A percentile compares a stretch with the other conserved stretches of the same genome.
These are phyloP conservation scores for Aphelenchoides bicaudatus DNA, from an alignment of 2,888 invertebrate species.

Conservation along the genomic window DNA sequence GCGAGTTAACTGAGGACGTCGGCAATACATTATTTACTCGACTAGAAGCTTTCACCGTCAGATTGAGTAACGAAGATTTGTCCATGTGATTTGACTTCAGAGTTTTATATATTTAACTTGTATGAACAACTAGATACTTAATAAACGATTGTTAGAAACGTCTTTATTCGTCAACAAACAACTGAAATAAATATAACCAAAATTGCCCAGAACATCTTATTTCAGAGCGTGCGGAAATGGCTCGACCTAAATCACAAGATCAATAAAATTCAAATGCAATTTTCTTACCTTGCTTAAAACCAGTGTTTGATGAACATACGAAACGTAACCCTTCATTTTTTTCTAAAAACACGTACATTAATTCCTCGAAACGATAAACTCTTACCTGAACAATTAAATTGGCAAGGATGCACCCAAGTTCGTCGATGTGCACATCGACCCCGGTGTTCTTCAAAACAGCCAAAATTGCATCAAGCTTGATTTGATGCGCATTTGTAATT, in stretches of 20 bases:
- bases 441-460: conserved; percentile 78
- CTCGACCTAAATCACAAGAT: no score
- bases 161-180: no score
- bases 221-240: no score
- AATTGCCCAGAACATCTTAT: not conserved
- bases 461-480: conserved; percentile 80
- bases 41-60: conserved; percentile 48
- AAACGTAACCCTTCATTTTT: conserved; percentile 96
- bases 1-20: conserved; percentile 81
- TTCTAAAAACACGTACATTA: conserved; percentile 65
- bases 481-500: conserved; percentile 71
- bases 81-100: no score
- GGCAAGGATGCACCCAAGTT: conserved; percentile 90
- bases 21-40: conserved; percentile 62
- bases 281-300: conserved; percentile 96
- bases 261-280: conserved; percentile 4
- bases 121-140: no score
- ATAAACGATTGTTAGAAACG: no score
- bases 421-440: conserved; percentile 79
- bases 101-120: no score
- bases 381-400: conserved; percentile 82
- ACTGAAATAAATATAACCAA: conserved; percentile 9
- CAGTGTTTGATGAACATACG: conserved; percentile 90
- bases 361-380: conserved; percentile 22
- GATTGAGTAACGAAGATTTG: conserved; percentile 44